These are phyloP conservation scores for Cataglyphis rosenhaueri DNA, from an alignment of 2,888 invertebrate genomes.

Conservation along the genomic window DNA sequence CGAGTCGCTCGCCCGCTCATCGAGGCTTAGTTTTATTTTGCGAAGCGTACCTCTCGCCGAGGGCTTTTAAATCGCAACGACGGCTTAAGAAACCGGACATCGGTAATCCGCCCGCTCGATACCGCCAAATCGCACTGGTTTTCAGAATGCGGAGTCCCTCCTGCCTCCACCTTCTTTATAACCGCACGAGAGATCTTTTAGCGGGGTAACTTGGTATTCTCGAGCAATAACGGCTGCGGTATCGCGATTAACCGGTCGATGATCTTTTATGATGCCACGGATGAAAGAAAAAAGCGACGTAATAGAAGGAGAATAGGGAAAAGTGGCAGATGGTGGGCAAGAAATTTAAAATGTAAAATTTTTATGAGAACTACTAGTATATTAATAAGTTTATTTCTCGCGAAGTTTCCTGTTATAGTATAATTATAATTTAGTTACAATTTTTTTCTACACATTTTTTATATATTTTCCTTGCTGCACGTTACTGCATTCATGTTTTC, in stretches of 20 bases:
- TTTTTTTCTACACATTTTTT: neutral
- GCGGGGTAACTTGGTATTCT: slow-evolving; percentile 57
- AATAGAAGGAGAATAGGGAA: neutral
- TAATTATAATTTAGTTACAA: slow-evolving; percentile 22
- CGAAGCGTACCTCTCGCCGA: slow-evolving; percentile 42
- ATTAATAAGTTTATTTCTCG: slow-evolving; percentile 35
- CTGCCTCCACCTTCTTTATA: neutral
- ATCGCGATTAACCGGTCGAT: slow-evolving; percentile 64
- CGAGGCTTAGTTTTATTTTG: slow-evolving; percentile 65
- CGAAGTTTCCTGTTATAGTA: neutral
- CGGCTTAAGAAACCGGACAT: slow-evolving; percentile 68
- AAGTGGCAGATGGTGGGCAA: neutral
- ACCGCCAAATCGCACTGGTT: slow-evolving; percentile 71
- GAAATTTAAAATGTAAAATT: slow-evolving; percentile 39
- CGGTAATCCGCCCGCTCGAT: slow-evolving; percentile 65
- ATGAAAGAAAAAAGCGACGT: slow-evolving; percentile 11
- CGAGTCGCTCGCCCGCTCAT: slow-evolving; percentile 39
- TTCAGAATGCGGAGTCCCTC: slow-evolving; percentile 30
- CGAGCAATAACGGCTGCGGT: slow-evolving; percentile 56
- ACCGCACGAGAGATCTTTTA: slow-evolving; percentile 13
- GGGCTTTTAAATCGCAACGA: slow-evolving; percentile 63
- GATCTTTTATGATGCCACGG: slow-evolving; percentile 55
- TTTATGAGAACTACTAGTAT: slow-evolving; percentile 35
- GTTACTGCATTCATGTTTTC: too few species aligned
- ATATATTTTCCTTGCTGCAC: neutral